phyloP scores from a whole-genome alignment of 2,888 invertebrate species.

The Diachrysia chrysitis region DNA sequence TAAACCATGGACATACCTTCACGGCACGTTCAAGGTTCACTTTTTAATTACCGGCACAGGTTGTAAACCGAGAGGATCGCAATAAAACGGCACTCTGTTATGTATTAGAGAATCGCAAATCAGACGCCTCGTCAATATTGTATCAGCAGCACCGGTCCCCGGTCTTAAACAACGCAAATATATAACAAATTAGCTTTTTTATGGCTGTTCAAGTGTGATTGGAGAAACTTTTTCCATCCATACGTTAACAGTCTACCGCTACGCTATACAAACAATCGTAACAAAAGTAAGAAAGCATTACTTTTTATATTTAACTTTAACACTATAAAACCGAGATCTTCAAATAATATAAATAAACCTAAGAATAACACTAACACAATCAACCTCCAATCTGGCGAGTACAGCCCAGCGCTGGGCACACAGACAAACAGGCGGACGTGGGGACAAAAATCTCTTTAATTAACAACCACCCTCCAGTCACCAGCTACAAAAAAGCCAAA shows the following conservation, averaged over 20 bases:
- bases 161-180: conserved; percentile 37
- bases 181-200: conserved; percentile 21
- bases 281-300: conserved; percentile 18
- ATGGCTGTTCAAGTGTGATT: not conserved
- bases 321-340: conserved; percentile 25
- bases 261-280: not conserved
- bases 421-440: conserved; percentile 44
- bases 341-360: conserved; percentile 48
- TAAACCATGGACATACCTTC: conserved; percentile 48
- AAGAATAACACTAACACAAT: conserved; percentile 51
- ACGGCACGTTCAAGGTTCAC: conserved; percentile 44
- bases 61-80: conserved; percentile 48
- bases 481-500: conserved; percentile 49
- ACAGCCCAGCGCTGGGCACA: conserved; percentile 37
- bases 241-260: not conserved
- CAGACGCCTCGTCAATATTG: conserved; percentile 49
- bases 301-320: conserved; percentile 15
- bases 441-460: conserved; percentile 59
- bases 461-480: conserved; percentile 48
- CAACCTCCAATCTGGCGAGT: conserved; percentile 51
- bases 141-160: conserved; percentile 50
- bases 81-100: conserved; percentile 54
- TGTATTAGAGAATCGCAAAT: conserved; percentile 52
- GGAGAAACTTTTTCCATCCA: not conserved
- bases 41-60: conserved; percentile 54